phyloP scores from a whole-genome alignment of 1,140 invertebrate species.

The Ephestia elutella region DNA sequence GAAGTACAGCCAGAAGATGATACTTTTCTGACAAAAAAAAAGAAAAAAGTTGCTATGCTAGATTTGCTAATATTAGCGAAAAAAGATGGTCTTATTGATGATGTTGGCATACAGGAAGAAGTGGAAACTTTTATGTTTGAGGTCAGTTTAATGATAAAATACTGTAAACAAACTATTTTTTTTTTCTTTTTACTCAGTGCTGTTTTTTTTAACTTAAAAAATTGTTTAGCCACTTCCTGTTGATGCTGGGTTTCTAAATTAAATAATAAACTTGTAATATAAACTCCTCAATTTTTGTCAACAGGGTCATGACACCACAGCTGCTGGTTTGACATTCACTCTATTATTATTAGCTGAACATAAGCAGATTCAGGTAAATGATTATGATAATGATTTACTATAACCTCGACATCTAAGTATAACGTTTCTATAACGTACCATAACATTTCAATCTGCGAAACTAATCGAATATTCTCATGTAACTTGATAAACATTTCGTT shows the following conservation, averaged over 20 bases:
- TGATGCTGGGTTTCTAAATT: no score
- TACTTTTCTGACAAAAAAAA: conserved; percentile 39
- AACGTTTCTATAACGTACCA: no score
- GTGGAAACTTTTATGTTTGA: conserved; percentile 87
- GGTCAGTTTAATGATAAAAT: conserved; percentile 69
- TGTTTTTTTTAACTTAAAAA: no score
- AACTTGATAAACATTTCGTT: no score
- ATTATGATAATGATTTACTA: no score
- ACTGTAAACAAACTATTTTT: no score
- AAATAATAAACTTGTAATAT: no score
- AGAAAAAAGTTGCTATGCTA: conserved; percentile 83
- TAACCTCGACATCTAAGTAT: no score
- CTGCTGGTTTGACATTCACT: neutral
- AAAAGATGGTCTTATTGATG: conserved; percentile 70
- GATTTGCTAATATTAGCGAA: conserved; percentile 82
- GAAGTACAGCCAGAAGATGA: conserved; percentile 16
- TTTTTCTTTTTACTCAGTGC: no score
- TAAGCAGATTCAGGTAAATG: conserved; percentile 7
- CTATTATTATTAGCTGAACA: conserved; percentile 5
- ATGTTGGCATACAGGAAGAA: conserved; percentile 78
- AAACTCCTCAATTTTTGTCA: neutral
- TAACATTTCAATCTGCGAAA: no score
- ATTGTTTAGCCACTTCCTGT: no score
- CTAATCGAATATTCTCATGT: no score
- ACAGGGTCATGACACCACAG: conserved; percentile 11